A percentile compares a stretch with the other conserved stretches of the same genome.
Evolutionary conservation across 2,113 vertebrate genomes (phyloP).

Genomic region (Oryzias woworae): DNA sequence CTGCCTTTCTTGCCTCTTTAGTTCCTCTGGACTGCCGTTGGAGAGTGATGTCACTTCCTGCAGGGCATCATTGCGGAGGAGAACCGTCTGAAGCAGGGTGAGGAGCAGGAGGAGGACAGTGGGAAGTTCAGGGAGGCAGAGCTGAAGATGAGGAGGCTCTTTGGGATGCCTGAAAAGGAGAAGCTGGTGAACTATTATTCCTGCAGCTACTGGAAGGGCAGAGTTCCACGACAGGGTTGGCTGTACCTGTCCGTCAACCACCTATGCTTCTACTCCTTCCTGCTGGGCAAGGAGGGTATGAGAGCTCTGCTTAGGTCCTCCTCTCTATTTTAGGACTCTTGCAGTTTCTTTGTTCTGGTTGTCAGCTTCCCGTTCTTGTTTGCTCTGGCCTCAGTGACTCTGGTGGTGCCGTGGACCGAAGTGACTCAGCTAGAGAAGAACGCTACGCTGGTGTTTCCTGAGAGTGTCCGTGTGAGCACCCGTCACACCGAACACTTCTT

Average conservation of each 20-base stretch:
- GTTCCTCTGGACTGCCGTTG: not conserved
- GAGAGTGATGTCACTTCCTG: conserved; percentile 25
- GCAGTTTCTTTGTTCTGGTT: not conserved
- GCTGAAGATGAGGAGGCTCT: conserved; percentile 94
- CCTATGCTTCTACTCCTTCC: conserved; percentile 97
- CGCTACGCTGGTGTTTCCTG: conserved; percentile 90
- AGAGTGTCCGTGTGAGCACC: conserved; percentile 91
- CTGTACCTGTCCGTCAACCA: conserved; percentile 96
- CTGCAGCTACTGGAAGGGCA: conserved; percentile 97
- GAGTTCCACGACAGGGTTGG: conserved; percentile 96
- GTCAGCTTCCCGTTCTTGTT: not conserved
- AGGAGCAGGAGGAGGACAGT: conserved; percentile 88
- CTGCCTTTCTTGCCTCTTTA: not conserved
- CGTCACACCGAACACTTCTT: conserved; percentile 90
- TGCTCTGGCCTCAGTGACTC: conserved; percentile 79
- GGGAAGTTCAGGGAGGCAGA: conserved; percentile 96
- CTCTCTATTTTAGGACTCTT: not conserved
- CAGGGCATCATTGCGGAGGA: conserved; percentile 98
- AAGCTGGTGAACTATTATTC: conserved; percentile 98
- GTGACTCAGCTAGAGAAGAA: conserved; percentile 94
- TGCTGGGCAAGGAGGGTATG: conserved; percentile 94
- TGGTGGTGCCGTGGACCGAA: conserved; percentile 95
- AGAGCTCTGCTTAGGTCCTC: too few relatives aligned
- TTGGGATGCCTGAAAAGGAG: conserved; percentile 96
- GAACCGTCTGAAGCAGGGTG: conserved; percentile 84